Percentiles rank a stretch among this genome's conserved stretches.
phyloP scores from a whole-genome alignment of 2,113 vertebrate species.

The Montifringilla adamsi region DNA sequence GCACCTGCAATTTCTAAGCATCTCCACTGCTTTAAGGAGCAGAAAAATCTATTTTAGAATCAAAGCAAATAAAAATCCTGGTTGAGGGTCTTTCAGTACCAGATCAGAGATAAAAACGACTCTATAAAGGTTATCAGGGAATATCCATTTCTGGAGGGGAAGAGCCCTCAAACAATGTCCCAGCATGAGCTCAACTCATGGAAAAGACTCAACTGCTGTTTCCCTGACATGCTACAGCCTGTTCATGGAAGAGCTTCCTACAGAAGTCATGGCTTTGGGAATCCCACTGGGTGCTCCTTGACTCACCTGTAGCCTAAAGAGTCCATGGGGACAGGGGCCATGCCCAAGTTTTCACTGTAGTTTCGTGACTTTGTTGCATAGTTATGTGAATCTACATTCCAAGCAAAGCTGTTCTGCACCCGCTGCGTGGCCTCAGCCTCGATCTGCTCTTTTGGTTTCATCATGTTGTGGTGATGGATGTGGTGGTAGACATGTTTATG shows the following conservation, averaged over 20 bases:
- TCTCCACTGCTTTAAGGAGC: background rate
- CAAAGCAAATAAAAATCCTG: background rate
- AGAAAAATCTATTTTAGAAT: background rate
- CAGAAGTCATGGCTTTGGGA: background rate
- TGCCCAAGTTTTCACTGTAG: conserved; percentile 79
- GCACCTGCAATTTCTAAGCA: background rate
- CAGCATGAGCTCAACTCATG: background rate
- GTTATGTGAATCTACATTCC: conserved; percentile 80
- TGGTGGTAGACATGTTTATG: conserved; percentile 89
- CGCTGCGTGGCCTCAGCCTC: conserved; percentile 79
- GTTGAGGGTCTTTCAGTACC: background rate
- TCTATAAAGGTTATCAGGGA: background rate
- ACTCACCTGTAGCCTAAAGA: conserved; percentile 83
- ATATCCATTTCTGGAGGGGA: background rate
- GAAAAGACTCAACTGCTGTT: background rate
- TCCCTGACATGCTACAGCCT: background rate
- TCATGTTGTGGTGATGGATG: conserved; percentile 76
- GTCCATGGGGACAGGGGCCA: conserved; percentile 72
- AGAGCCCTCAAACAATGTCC: background rate
- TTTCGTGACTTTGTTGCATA: conserved; percentile 83
- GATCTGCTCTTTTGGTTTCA: conserved; percentile 83
- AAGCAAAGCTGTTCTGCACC: conserved; percentile 74
- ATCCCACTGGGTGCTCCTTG: background rate
- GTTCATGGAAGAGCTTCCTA: background rate
- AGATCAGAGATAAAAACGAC: background rate